phyloP scores from a whole-genome alignment of 2,797 vertebrate species.

The Geotrypetes seraphini region DNA sequence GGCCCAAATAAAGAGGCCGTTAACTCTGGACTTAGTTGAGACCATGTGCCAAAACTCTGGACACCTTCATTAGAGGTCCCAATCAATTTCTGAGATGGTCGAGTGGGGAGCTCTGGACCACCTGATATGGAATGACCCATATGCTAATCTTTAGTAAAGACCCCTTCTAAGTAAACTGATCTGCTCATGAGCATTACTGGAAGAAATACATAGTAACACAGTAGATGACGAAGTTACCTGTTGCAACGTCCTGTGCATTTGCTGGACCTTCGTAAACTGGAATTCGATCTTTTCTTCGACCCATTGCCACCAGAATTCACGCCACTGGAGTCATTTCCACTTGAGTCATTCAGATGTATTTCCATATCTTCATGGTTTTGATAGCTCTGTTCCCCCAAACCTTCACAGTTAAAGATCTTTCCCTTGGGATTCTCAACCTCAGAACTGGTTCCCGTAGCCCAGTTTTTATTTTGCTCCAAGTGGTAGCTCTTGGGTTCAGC shows the following conservation, averaged over 20 bases:
- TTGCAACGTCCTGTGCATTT: background rate
- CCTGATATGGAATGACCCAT: too few relatives aligned
- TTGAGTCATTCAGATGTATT: background rate
- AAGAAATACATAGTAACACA: too few relatives aligned
- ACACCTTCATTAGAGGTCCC: too few relatives aligned
- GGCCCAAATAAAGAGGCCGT: too few relatives aligned
- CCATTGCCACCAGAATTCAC: background rate
- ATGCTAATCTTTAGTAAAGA: too few relatives aligned
- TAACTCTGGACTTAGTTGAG: too few relatives aligned
- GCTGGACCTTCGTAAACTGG: background rate
- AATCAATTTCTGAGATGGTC: too few relatives aligned
- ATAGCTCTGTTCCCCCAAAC: background rate
- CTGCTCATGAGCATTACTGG: too few relatives aligned
- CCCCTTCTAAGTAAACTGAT: too few relatives aligned
- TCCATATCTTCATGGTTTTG: background rate
- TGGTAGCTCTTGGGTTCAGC: background rate
- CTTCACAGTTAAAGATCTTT: background rate
- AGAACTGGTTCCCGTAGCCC: background rate
- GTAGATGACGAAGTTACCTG: too few relatives aligned
- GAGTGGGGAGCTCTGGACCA: too few relatives aligned
- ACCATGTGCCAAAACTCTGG: too few relatives aligned
- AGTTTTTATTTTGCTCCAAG: background rate
- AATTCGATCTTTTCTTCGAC: accelerated
- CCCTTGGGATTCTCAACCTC: background rate
- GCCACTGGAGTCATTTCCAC: background rate